These are phyloP conservation scores for Eremophila alpestris DNA, from an alignment of 2,797 vertebrate species.

Conservation along the genomic window DNA sequence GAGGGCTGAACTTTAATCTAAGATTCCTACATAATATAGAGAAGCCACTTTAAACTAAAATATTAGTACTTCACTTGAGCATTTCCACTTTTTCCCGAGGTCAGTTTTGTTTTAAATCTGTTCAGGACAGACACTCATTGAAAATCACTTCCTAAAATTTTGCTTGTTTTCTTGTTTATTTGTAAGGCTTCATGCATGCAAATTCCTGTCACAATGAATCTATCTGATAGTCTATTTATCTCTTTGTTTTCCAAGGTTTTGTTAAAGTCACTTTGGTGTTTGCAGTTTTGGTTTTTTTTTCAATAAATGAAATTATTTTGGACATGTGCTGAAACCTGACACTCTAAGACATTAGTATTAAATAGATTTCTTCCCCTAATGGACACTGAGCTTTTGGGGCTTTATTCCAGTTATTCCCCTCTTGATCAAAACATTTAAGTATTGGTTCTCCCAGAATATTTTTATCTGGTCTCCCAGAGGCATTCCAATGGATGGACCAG, in stretches of 20 bases:
- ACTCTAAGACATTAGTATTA: neutral
- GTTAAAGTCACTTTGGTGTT: neutral
- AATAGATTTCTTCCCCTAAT: neutral
- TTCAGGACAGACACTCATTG: neutral
- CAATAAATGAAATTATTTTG: neutral
- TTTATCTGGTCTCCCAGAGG: slow-evolving; percentile 64
- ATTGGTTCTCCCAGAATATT: slow-evolving; percentile 63
- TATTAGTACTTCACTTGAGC: neutral
- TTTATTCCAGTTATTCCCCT: neutral
- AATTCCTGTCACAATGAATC: neutral
- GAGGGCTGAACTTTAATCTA: neutral
- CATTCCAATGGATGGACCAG: slow-evolving; percentile 68
- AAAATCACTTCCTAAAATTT: neutral
- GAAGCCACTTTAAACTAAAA: neutral
- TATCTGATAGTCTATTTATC: neutral
- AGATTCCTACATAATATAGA: neutral
- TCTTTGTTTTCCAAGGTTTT: neutral
- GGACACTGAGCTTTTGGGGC: neutral
- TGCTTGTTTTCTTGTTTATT: neutral
- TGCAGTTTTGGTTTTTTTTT: neutral
- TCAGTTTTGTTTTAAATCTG: neutral
- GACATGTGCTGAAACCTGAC: neutral
- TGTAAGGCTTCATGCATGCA: neutral
- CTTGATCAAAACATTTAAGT: slow-evolving; percentile 56
- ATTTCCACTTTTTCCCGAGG: neutral